These are phyloP conservation scores for Hydrocynus forskahlii DNA, from an alignment of 2,797 vertebrate species.

Conservation along the genomic window DNA sequence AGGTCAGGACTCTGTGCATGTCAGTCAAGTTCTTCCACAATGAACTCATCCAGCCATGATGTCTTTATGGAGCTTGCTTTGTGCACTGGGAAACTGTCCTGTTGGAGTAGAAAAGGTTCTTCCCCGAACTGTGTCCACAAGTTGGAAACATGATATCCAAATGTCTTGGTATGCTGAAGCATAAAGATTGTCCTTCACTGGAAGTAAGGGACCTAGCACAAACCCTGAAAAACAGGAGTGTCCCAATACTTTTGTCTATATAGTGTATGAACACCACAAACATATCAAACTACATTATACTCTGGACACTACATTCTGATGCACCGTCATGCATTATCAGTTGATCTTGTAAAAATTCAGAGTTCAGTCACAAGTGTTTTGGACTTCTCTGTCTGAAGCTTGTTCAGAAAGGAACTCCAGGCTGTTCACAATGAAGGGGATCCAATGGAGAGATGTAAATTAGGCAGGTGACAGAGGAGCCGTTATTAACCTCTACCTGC, in stretches of 20 bases:
- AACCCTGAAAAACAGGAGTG: too few relatives aligned
- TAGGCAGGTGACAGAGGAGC: conserved; percentile 11
- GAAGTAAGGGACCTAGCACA: too few relatives aligned
- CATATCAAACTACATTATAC: neutral
- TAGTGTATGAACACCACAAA: neutral
- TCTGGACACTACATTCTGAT: neutral
- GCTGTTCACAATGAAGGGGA: conserved; percentile 28
- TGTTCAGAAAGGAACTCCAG: conserved; percentile 17
- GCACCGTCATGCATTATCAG: neutral
- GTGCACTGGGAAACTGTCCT: too few relatives aligned
- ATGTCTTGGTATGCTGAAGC: too few relatives aligned
- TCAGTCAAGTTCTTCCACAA: too few relatives aligned
- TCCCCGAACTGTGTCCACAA: too few relatives aligned
- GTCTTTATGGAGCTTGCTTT: too few relatives aligned
- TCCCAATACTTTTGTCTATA: neutral
- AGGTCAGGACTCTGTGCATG: too few relatives aligned
- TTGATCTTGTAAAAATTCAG: neutral
- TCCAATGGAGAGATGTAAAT: conserved; percentile 47
- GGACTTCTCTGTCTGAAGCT: conserved; percentile 1
- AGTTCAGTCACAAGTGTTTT: neutral
- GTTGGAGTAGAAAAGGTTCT: too few relatives aligned
- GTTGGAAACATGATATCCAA: too few relatives aligned
- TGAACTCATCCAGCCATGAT: too few relatives aligned
- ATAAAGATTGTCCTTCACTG: too few relatives aligned
- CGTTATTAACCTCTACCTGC: conserved; percentile 42